These are phyloP conservation scores for Pantherophis vulpinus DNA, from an alignment of 2,797 vertebrate genomes.

Conservation along the genomic window DNA sequence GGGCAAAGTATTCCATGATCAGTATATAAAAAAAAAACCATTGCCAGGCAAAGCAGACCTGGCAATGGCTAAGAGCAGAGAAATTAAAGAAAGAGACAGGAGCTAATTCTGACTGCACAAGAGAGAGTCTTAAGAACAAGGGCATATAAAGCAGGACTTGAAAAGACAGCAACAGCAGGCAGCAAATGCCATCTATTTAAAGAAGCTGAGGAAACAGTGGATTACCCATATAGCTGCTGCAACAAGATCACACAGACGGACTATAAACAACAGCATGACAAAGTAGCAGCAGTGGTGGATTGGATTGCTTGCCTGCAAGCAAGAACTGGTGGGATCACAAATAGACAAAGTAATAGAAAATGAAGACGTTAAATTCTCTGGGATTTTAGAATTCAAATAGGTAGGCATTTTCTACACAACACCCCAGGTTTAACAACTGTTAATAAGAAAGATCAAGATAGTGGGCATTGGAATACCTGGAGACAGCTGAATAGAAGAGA, in stretches of 20 bases:
- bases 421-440: neutral
- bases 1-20: neutral
- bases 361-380: neutral
- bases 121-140: neutral
- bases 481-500: neutral
- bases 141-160: neutral
- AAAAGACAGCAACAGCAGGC: neutral
- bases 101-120: neutral
- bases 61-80: neutral
- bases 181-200: neutral
- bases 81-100: neutral
- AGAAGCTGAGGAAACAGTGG: neutral
- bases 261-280: neutral
- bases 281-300: neutral
- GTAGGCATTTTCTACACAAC: neutral
- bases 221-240: neutral
- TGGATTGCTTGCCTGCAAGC: neutral
- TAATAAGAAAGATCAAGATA: neutral
- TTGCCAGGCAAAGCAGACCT: no score
- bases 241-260: neutral
- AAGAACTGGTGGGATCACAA: neutral
- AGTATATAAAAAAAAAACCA: neutral
- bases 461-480: neutral
- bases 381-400: neutral
- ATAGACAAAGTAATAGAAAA: neutral